Conservation (phyloP, 2,888 invertebrate genomes). For the Amiota communis region DNA sequence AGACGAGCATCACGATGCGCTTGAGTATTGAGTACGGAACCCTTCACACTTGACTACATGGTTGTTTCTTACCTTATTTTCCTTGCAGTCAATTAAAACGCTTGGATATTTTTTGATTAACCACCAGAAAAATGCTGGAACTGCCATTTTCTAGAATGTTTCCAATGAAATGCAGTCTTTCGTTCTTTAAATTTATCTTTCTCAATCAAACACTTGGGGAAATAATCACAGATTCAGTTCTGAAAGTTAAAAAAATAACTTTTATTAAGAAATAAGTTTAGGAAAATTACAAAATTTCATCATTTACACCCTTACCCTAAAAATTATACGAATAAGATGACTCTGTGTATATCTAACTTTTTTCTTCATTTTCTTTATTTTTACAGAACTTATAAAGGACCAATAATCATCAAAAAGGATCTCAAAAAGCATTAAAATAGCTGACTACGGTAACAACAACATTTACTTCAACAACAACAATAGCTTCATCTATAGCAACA, state of each 20-base stretch:
- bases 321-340: too few species aligned
- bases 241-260: too few species aligned
- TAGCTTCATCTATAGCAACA: slow-evolving; percentile 57
- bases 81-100: slow-evolving; percentile 94
- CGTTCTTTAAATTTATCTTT: not conserved
- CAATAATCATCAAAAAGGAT: not conserved
- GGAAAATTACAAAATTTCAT: too few species aligned
- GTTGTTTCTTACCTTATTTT: slow-evolving; percentile 89
- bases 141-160: slow-evolving; percentile 84
- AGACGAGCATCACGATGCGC: too few species aligned
- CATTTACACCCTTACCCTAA: too few species aligned
- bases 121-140: slow-evolving; percentile 99
- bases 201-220: too few species aligned
- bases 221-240: too few species aligned
- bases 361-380: too few species aligned
- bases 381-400: not conserved
- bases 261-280: too few species aligned
- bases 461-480: slow-evolving; percentile 60
- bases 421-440: slow-evolving; percentile 52
- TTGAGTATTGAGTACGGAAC: not conserved
- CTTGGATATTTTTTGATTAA: slow-evolving; percentile 96
- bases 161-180: not conserved
- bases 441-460: slow-evolving; percentile 57
- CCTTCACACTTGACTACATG: too few species aligned
- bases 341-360: too few species aligned